Evolutionary conservation across 2,113 vertebrate genomes (phyloP), one percentile per base, ranked within the genome.

Genomic region (Calidris pugnax): DNA sequence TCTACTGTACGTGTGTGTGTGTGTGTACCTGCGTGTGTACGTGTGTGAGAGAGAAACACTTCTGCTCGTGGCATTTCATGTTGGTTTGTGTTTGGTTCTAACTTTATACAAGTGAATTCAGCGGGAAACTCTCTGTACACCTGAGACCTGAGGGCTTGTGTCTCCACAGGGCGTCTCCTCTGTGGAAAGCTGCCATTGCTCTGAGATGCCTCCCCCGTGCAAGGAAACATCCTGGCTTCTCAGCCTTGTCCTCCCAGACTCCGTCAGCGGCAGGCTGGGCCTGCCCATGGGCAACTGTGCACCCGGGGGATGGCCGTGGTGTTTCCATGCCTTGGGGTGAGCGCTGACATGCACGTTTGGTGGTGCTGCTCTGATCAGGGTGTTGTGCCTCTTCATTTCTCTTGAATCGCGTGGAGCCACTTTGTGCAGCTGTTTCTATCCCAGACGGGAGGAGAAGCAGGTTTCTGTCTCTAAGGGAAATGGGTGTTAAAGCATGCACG

Each of bases 11-110:
- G 37, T 66, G 24, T 41, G 68, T 71, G 30, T 53, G 59, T 84
- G 10, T 10, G 53, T 27, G 59, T 82, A 10, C 11, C 37, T 30
- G n/a, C 16, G 71, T 41, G 50, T 77, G 45, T 85, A 37, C 0
- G 27, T 86, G 27, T 86, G 80, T 39, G 84, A 74, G 77, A 53
- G 64, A 91, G 74, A 73, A 94, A 62, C 45, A 33, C 62, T 95
- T 80, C 62, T 71, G 81, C 93, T 93, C 1, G 5, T 85, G 84
- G 86, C 57, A 30, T 95, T 95, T 97, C 80, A 57, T 62, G 53
- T 96, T 60, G 27, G 60, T 89, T 96, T 93, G 60, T 87, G 73
- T 95, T 92, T 53, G 86, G 60, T 81, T 90, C 73, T 75, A 53
- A 90, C 76, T 93, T 92, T 43, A 50, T 76, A 85, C 41, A 23